These are phyloP conservation scores for Bombycilla garrulus DNA, from an alignment of 2,113 vertebrate species.

Conservation along the genomic window DNA sequence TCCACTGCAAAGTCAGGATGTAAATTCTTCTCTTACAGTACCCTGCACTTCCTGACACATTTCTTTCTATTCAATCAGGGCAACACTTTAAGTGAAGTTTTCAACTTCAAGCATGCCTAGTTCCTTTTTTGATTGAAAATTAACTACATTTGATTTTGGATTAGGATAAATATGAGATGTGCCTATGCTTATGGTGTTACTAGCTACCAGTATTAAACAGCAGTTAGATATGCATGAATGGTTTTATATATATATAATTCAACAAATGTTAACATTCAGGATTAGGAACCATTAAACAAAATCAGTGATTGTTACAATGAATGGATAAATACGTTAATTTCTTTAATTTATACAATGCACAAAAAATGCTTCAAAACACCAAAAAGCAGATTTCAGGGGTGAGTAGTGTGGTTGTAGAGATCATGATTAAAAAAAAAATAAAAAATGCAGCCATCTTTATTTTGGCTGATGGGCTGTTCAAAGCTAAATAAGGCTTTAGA, in stretches of 20 bases:
- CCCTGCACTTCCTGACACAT: not conserved
- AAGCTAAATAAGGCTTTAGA: not conserved
- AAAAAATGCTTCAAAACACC: not conserved
- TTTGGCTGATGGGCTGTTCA: not conserved
- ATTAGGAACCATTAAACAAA: not conserved
- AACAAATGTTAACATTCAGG: not conserved
- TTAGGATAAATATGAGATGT: not conserved
- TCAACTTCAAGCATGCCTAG: not conserved
- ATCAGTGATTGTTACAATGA: not conserved
- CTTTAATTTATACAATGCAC: not conserved
- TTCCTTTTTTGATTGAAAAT: not conserved
- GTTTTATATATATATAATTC: not conserved
- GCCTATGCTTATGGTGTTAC: not conserved
- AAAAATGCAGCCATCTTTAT: not conserved
- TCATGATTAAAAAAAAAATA: not conserved
- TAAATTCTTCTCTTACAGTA: constrained; percentile 16
- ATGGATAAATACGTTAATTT: not conserved
- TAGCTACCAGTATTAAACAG: not conserved
- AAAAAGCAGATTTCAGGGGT: not conserved
- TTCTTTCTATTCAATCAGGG: not conserved
- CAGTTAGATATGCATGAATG: not conserved
- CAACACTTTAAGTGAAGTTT: not conserved
- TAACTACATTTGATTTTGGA: not conserved
- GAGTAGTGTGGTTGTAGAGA: not conserved
- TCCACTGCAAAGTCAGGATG: constrained; percentile 42